phyloP scores from a whole-genome alignment of 2,888 invertebrate genomes.

The Chaitophorus viminalis region DNA sequence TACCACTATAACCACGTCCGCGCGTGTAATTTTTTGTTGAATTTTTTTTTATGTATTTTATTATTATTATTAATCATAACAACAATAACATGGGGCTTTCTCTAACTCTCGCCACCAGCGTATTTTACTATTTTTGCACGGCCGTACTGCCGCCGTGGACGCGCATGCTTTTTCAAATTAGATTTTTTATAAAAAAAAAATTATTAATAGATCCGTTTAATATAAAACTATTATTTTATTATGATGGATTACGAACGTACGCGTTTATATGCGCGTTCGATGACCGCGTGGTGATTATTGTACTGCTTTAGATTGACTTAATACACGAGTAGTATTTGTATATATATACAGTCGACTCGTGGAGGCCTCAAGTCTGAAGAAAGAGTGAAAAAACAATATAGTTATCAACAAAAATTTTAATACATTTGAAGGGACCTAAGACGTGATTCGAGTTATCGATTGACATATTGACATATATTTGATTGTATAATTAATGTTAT shows the following conservation, averaged over 20 bases:
- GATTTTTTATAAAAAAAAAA: neutral
- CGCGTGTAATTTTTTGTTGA: neutral
- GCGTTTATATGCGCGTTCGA: neutral
- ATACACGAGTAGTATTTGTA: too few relatives aligned
- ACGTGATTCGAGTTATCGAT: too few relatives aligned
- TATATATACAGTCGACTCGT: too few relatives aligned
- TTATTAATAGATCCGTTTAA: neutral
- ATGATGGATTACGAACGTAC: too few relatives aligned
- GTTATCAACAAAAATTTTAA: too few relatives aligned
- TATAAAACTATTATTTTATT: conserved; percentile 21
- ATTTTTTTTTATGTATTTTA: conserved; percentile 6
- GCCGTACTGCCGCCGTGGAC: neutral
- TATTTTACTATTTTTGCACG: neutral
- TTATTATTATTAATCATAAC: neutral
- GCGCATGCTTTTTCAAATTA: conserved; percentile 5
- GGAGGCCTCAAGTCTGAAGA: too few relatives aligned
- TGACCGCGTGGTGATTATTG: too few relatives aligned
- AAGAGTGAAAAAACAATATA: too few relatives aligned
- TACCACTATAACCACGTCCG: neutral
- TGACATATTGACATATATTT: too few relatives aligned
- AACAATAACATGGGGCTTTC: conserved; percentile 29
- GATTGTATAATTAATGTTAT: too few relatives aligned
- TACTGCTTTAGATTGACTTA: too few relatives aligned
- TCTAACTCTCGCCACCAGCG: conserved; percentile 26
- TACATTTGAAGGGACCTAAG: too few relatives aligned